Conservation (phyloP, 2,113 vertebrate species). For the Murina feae region DNA sequence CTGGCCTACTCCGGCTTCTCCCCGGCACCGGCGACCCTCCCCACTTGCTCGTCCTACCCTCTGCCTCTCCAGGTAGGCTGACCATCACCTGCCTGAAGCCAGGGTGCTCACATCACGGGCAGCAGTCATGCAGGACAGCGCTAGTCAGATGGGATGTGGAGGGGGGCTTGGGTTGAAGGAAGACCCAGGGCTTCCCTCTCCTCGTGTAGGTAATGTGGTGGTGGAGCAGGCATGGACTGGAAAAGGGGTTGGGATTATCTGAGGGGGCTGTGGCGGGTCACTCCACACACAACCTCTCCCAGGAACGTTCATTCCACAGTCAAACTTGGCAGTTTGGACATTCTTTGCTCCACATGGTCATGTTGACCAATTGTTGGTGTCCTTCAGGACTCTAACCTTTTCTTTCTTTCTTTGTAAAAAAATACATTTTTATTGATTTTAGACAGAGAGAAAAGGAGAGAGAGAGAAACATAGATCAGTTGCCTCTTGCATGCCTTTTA, state of each 20-base stretch:
- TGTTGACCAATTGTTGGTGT: background rate
- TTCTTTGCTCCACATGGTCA: background rate
- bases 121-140: background rate
- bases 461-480: too few species aligned
- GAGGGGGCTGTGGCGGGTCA: fast-evolving
- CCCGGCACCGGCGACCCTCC: conserved; percentile 81
- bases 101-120: fast-evolving
- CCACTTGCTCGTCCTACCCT: conserved; percentile 88
- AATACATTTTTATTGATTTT: too few species aligned
- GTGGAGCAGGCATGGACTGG: background rate
- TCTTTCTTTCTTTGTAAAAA: background rate
- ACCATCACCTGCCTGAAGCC: background rate
- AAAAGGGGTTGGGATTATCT: background rate
- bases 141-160: background rate
- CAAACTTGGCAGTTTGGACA: fast-evolving
- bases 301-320: fast-evolving
- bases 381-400: background rate
- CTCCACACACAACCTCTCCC: background rate
- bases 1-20: conserved; percentile 88
- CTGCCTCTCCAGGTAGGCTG: conserved; percentile 88
- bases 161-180: background rate
- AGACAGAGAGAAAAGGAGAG: too few species aligned
- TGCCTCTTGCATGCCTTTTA: too few species aligned
- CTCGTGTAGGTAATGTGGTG: background rate
- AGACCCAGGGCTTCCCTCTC: background rate